These are phyloP conservation scores for Onthophagus sagittarius DNA, from an alignment of 2,888 invertebrate genomes.

Conservation along the genomic window DNA sequence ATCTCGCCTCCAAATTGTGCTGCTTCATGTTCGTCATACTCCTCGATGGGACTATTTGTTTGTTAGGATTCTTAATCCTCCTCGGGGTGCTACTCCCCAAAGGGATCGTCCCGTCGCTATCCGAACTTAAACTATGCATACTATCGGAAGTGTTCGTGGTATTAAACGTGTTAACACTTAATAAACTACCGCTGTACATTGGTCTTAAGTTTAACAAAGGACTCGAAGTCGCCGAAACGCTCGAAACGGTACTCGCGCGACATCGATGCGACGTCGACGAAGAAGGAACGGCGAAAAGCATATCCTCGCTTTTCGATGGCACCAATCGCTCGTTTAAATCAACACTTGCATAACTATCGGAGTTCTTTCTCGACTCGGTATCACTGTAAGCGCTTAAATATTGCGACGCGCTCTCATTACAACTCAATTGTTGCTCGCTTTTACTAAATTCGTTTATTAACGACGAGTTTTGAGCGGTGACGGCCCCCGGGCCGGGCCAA, in stretches of 20 bases:
- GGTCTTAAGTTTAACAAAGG: constrained; percentile 63
- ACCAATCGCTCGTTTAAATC: constrained; percentile 55
- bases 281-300: constrained; percentile 50
- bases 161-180: constrained; percentile 60
- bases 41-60: constrained; percentile 59
- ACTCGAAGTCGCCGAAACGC: constrained; percentile 65
- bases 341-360: constrained; percentile 41
- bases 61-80: constrained; percentile 37
- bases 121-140: constrained; percentile 63
- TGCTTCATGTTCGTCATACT: constrained; percentile 62
- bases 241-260: constrained; percentile 55
- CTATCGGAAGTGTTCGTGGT: constrained; percentile 60
- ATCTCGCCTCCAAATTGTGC: constrained; percentile 33
- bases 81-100: constrained; percentile 52
- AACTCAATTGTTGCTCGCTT: constrained; percentile 72
- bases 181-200: constrained; percentile 60
- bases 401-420: constrained; percentile 56
- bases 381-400: constrained; percentile 54
- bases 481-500: constrained; percentile 76
- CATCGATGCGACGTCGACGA: constrained; percentile 26
- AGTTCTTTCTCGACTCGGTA: constrained; percentile 44
- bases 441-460: constrained; percentile 67
- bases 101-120: constrained; percentile 57
- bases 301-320: constrained; percentile 78
- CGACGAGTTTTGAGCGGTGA: constrained; percentile 51